These are phyloP conservation scores for Pseudolycoriella hygida DNA, from an alignment of 2,888 invertebrate genomes.

Conservation along the genomic window DNA sequence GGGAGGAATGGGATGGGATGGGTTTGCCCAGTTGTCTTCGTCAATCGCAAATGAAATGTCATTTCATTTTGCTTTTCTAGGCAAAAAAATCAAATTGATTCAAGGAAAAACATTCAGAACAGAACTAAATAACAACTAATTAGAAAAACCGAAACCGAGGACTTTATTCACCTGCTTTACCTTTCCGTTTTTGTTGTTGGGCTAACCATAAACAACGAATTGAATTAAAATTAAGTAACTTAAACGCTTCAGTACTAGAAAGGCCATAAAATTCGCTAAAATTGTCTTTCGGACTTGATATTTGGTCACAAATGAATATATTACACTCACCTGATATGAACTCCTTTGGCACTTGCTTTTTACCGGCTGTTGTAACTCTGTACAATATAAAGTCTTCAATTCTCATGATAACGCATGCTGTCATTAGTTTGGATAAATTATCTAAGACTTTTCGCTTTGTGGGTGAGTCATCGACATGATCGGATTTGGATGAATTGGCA, in stretches of 20 bases:
- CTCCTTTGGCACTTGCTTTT: conserved; percentile 60
- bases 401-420: conserved; percentile 74
- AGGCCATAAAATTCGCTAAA: too few species aligned
- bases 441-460: conserved; percentile 48
- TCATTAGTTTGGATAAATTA: conserved; percentile 76
- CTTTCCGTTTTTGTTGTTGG: conserved; percentile 38
- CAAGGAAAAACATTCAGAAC: too few species aligned
- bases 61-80: too few species aligned
- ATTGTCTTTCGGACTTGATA: too few species aligned
- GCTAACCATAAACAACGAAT: conserved; percentile 21
- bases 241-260: too few species aligned
- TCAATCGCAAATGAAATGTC: too few species aligned
- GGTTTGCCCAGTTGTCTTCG: too few species aligned
- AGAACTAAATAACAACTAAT: too few species aligned
- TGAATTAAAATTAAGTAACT: not conserved
- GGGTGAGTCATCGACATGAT: conserved; percentile 26
- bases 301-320: too few species aligned
- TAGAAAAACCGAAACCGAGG: conserved; percentile 2
- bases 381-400: conserved; percentile 84
- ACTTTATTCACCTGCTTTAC: conserved; percentile 26
- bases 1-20: too few species aligned
- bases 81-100: too few species aligned
- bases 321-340: conserved; percentile 46
- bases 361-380: conserved; percentile 59
- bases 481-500: conserved; percentile 16